Conservation (phyloP, 2,113 vertebrate genomes). For the Limanda limanda region DNA sequence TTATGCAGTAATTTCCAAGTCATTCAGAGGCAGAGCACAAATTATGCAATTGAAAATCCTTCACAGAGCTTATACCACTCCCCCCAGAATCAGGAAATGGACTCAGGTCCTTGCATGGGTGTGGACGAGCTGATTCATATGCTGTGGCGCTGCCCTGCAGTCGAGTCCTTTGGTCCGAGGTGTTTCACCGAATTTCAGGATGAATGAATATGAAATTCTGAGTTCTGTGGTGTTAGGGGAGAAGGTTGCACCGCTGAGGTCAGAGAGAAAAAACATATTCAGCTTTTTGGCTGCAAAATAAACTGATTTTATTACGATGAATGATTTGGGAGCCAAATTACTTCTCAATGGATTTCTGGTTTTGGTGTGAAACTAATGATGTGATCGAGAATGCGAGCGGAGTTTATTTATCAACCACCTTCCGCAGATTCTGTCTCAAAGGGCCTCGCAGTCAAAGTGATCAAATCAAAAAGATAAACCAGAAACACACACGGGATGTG, state of each 20-base stretch:
- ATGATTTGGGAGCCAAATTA: too few species aligned
- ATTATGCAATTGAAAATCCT: background rate
- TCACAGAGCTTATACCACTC: background rate
- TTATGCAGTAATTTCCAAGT: conserved; percentile 4
- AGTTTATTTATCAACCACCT: too few species aligned
- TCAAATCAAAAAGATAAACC: too few species aligned
- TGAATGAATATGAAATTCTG: background rate
- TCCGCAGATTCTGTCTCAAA: too few species aligned
- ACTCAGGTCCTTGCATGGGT: background rate
- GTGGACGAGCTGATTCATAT: background rate
- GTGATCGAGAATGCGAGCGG: too few species aligned
- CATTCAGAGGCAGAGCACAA: background rate
- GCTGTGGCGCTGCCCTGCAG: background rate
- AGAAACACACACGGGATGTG: background rate
- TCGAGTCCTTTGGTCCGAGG: background rate
- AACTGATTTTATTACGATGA: too few species aligned
- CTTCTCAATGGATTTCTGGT: too few species aligned
- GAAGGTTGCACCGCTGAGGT: background rate
- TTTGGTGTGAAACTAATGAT: too few species aligned
- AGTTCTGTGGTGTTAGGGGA: background rate
- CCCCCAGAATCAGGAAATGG: background rate
- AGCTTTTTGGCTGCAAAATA: too few species aligned
- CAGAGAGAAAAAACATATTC: background rate
- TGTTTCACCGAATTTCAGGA: background rate
- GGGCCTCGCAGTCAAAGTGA: too few species aligned